phyloP scores from a whole-genome alignment of 2,113 vertebrate genomes.

The Panthera uncia region DNA sequence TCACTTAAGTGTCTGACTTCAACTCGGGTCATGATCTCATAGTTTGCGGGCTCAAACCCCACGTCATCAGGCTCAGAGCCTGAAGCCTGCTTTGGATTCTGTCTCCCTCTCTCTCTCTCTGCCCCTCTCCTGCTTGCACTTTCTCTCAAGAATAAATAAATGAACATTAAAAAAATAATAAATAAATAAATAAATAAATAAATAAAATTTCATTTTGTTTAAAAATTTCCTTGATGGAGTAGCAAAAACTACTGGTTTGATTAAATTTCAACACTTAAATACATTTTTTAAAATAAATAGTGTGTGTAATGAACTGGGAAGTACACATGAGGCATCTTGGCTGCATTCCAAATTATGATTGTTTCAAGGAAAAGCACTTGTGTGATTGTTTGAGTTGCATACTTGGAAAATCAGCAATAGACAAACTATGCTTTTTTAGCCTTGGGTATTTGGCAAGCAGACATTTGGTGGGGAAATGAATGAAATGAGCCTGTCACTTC shows the following conservation, averaged over 20 bases:
- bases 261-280: neutral
- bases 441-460: neutral
- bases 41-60: neutral
- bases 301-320: neutral
- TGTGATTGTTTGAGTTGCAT: neutral
- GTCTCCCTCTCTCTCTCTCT: neutral
- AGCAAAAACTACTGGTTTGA: neutral
- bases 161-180: neutral
- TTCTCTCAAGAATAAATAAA: neutral
- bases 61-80: rapidly evolving
- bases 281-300: neutral
- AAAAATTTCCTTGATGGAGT: neutral
- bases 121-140: neutral
- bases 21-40: neutral
- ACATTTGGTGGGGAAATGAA: neutral
- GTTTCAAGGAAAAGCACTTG: neutral
- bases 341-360: neutral
- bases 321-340: neutral
- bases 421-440: neutral
- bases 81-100: no score
- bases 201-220: neutral
- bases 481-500: neutral
- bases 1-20: neutral
- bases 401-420: neutral
- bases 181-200: neutral